Percentiles rank a stretch among this genome's conserved stretches.
These are phyloP conservation scores for Tetramorium parvispinum DNA, from an alignment of 1,140 invertebrate genomes.

Conservation along the genomic window DNA sequence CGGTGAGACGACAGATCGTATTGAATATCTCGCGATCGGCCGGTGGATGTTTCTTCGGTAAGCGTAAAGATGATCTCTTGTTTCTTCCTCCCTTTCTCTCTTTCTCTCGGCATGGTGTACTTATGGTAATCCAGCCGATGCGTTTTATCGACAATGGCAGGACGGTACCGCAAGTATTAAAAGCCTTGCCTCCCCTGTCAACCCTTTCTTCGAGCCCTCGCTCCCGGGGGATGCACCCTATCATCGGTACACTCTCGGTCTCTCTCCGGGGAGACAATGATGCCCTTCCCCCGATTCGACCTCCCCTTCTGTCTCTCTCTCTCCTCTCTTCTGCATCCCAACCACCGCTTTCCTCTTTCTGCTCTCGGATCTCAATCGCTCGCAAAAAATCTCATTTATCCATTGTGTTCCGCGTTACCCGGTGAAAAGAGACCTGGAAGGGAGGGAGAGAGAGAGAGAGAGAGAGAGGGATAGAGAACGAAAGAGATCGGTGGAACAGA, in stretches of 20 bases:
- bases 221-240: slow-evolving; percentile 83
- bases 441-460: slow-evolving; percentile 35
- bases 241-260: slow-evolving; percentile 82
- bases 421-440: slow-evolving; percentile 59
- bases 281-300: slow-evolving; percentile 71
- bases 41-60: slow-evolving; percentile 16
- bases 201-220: slow-evolving; percentile 81
- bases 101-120: slow-evolving; percentile 64
- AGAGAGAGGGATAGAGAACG: slow-evolving; percentile 41
- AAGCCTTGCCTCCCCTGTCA: slow-evolving; percentile 82
- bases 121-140: slow-evolving; percentile 82
- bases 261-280: slow-evolving; percentile 82
- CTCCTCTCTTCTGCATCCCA: slow-evolving; percentile 15
- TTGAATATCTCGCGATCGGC: slow-evolving; percentile 27
- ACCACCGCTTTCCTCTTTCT: slow-evolving; percentile 64
- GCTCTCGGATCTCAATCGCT: slow-evolving; percentile 83
- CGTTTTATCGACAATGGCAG: slow-evolving; percentile 83
- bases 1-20: background rate
- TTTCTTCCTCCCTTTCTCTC: slow-evolving; percentile 16
- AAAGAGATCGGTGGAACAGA: slow-evolving; percentile 38
- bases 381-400: slow-evolving; percentile 85
- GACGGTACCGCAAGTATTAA: slow-evolving; percentile 82
- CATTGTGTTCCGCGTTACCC: slow-evolving; percentile 81
- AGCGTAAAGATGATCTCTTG: slow-evolving; percentile 43
- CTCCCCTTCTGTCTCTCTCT: slow-evolving; percentile 58